Evolutionary conservation across 2,113 vertebrate species (phyloP).

Genomic region (Coptodon bakossiorum): DNA sequence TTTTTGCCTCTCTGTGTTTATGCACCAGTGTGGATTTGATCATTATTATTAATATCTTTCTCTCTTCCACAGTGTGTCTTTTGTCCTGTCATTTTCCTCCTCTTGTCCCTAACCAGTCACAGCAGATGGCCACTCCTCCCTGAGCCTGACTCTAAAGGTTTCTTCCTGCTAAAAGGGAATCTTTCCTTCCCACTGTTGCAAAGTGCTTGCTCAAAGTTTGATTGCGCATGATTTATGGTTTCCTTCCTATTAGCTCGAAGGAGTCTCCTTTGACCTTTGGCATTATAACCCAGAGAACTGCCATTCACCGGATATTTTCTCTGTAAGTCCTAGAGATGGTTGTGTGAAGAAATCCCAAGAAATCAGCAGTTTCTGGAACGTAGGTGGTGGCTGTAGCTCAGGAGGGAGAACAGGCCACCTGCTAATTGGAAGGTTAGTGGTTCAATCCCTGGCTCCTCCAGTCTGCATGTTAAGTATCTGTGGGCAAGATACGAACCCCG

Average conservation of each 20-base stretch:
- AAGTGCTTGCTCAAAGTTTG: neutral
- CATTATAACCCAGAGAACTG: neutral
- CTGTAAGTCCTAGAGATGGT: neutral
- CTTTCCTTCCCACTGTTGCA: neutral
- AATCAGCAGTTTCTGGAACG: neutral
- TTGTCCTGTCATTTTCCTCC: neutral
- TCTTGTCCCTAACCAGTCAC: neutral
- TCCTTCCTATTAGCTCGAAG: neutral
- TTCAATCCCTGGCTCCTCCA: neutral
- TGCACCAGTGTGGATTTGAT: neutral
- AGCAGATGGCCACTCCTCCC: neutral
- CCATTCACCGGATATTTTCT: rapidly evolving
- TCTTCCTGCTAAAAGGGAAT: neutral
- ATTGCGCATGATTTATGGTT: neutral
- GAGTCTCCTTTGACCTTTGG: neutral
- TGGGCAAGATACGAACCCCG: neutral
- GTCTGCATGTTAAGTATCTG: neutral
- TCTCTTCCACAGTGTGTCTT: neutral
- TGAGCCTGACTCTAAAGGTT: neutral
- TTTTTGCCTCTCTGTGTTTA: neutral
- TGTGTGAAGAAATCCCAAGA: neutral
- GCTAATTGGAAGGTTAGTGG: rapidly evolving
- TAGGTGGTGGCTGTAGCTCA: neutral
- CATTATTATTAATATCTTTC: neutral
- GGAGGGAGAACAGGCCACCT: neutral